A percentile compares a stretch with the other conserved stretches of the same genome.
Evolutionary conservation across 2,888 invertebrate species (phyloP).

Genomic region (Latrodectus hesperus): DNA sequence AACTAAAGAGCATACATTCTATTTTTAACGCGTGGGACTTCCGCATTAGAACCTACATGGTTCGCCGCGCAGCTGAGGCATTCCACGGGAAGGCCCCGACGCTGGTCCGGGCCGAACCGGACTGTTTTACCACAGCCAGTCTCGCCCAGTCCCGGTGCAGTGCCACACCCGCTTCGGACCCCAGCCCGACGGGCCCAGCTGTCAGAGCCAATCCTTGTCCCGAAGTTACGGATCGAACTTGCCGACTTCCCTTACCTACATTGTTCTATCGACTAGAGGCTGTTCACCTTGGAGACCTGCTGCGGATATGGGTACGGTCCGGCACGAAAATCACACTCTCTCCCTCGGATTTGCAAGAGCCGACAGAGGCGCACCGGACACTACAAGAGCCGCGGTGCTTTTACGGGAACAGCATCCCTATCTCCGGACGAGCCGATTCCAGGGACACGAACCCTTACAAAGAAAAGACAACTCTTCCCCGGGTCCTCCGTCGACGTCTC

Average conservation of each 20-base stretch:
- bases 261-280: constrained; percentile 82
- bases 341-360: constrained; percentile 70
- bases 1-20: no score
- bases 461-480: constrained; percentile 77
- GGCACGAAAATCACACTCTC: constrained; percentile 63
- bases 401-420: constrained; percentile 74
- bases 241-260: constrained; percentile 83
- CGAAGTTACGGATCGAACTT: constrained; percentile 80
- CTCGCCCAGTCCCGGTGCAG: constrained; percentile 82
- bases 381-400: constrained; percentile 76
- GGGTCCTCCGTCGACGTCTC: constrained; percentile 74
- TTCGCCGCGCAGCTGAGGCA: constrained; percentile 72
- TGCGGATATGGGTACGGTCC: constrained; percentile 79
- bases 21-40: no score
- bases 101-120: constrained; percentile 71
- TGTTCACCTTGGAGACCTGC: constrained; percentile 85
- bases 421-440: constrained; percentile 76
- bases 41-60: no score
- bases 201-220: constrained; percentile 85
- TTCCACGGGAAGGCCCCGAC: constrained; percentile 73
- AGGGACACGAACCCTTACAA: constrained; percentile 75
- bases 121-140: constrained; percentile 79
- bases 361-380: constrained; percentile 73
- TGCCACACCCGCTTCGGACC: constrained; percentile 54
- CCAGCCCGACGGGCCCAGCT: constrained; percentile 71